Evolutionary conservation across 2,888 invertebrate species (phyloP).

Genomic region (Callimorpha dominula): DNA sequence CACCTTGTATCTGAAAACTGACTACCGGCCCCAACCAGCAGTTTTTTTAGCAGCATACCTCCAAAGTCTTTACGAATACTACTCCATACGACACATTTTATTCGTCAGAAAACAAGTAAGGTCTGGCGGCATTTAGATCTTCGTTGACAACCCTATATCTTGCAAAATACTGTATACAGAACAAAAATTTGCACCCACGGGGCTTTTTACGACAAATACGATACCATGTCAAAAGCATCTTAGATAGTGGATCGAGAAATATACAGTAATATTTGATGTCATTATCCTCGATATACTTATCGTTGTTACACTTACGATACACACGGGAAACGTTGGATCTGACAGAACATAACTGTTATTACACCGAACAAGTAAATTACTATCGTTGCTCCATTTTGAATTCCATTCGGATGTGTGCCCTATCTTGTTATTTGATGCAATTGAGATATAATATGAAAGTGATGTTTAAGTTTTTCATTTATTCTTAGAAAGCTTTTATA

Average conservation of each 20-base stretch:
- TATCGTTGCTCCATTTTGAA: background rate
- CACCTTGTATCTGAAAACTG: no score
- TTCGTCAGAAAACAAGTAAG: no score
- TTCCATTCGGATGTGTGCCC: background rate
- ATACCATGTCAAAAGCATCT: background rate
- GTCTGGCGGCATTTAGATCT: no score
- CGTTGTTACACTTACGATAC: background rate
- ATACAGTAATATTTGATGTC: background rate
- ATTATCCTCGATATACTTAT: background rate
- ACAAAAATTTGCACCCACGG: background rate
- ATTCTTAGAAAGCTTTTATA: no score
- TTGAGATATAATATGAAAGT: no score
- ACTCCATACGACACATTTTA: no score
- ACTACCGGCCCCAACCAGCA: no score
- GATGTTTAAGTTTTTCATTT: no score
- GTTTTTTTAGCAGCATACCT: no score
- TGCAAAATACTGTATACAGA: background rate
- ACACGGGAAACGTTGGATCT: background rate
- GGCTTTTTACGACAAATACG: background rate
- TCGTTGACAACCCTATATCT: background rate
- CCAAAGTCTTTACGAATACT: no score
- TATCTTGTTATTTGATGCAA: background rate
- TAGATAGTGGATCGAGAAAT: background rate
- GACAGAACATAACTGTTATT: background rate
- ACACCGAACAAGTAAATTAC: background rate